Base-by-base conservation (phyloP, 2,888 invertebrate species). In the Drosophila conformis region DNA sequence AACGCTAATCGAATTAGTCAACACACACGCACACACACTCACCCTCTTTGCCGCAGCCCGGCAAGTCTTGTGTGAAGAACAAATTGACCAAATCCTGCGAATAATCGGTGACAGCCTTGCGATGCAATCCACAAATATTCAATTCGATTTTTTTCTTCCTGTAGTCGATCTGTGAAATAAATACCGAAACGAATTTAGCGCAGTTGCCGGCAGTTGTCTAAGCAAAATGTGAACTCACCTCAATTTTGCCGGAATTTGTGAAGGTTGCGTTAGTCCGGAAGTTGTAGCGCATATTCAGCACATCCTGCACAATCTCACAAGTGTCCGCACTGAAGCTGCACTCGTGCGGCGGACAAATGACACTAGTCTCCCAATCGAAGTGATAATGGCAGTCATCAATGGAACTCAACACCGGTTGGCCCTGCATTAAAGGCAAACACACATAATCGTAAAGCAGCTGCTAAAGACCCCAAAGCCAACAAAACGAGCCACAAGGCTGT, bases 361-460 rank as follows among this genome's bases (percentile, higher is more conserved):
- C 90, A 74, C 91, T 93, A 46, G 93, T 93, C n/a, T 90, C 85
- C 93, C 93, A 93, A 27, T 84, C 80, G 81, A 93, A 93, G 72
- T 82, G 82, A 79, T 92, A 93, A 76, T 91, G 84, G 77, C 93
- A 93, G 67, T 93, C 91, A 51, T 82, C 84, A 72, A 93, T 91
- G 60, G 89, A 84, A 78, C 89, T 88, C 76, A 93, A 80, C 70
- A 92, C 90, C 29, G 93, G 93, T 53, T 82, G 89, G 48, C 93
- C 93, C 93, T 93, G 77, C 53, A 58, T n/a, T 21, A 31, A 18
- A 11, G 52, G 33, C 49, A 40, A 36, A 46, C 8, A 25, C 8
- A 51, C 35, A 53, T 38, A 61, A 49, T 38, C 31, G 48, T 61
- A 42, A 51, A 31, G 42, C 42, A 40, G n/a, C n/a, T 25, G 38